Evolutionary conservation across 2,888 invertebrate species (phyloP).

Genomic region (Electrophaes corylata): DNA sequence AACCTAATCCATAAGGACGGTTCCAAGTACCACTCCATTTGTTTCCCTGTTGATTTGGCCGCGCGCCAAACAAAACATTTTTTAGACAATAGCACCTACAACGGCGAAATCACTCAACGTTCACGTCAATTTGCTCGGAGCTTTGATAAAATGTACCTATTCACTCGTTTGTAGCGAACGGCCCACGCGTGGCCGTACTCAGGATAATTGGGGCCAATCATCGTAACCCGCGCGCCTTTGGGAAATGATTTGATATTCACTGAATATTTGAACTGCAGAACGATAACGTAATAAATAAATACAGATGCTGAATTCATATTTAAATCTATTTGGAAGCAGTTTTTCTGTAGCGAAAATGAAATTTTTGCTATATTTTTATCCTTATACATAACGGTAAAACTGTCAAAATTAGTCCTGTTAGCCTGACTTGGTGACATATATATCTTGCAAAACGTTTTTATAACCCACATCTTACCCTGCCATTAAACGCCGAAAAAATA

Average conservation of each 20-base stretch:
- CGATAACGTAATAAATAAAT: neutral
- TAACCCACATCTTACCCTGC: too few relatives aligned
- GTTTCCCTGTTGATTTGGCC: conserved; percentile 31
- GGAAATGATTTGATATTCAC: conserved; percentile 3
- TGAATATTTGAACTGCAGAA: conserved; percentile 1
- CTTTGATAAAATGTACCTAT: conserved; percentile 31
- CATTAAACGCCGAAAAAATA: too few relatives aligned
- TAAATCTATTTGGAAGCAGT: neutral
- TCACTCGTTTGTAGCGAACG: conserved; percentile 28
- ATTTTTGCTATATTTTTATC: too few relatives aligned
- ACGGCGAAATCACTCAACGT: conserved; percentile 39
- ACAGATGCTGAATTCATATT: neutral
- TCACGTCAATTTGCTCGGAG: conserved; percentile 34
- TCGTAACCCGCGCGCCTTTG: conserved; percentile 3
- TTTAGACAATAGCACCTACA: conserved; percentile 32
- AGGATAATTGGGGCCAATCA: conserved; percentile 16
- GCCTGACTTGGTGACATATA: too few relatives aligned
- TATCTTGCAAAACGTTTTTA: too few relatives aligned
- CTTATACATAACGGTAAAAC: too few relatives aligned
- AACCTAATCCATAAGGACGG: conserved; percentile 21
- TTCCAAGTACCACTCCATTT: conserved; percentile 20
- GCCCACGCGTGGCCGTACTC: conserved; percentile 14
- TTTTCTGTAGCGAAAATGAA: too few relatives aligned
- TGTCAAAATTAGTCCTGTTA: too few relatives aligned
- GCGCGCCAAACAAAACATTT: conserved; percentile 41